A percentile compares a stretch with the other conserved stretches of the same genome.
Evolutionary conservation across 2,888 invertebrate species (phyloP).

Genomic region (Crossocerus cetratus): DNA sequence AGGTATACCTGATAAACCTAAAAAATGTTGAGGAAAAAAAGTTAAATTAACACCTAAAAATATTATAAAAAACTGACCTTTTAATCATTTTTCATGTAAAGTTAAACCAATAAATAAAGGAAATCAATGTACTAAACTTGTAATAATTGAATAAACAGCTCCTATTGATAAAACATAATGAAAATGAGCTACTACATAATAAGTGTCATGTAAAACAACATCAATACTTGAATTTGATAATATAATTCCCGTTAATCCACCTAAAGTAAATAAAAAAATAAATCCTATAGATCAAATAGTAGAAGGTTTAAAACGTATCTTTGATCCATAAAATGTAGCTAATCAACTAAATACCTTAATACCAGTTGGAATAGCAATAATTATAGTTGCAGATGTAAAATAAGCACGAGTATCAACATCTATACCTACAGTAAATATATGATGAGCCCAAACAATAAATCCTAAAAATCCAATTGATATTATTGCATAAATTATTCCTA

Average conservation of each 20-base stretch:
- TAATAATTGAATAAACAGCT: conserved; percentile 25
- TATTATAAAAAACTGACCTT: conserved; percentile 62
- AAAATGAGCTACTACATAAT: conserved; percentile 69
- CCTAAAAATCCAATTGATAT: conserved; percentile 88
- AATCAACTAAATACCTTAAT: conserved; percentile 86
- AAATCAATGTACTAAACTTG: conserved; percentile 28
- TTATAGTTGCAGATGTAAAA: conserved; percentile 90
- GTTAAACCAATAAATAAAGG: conserved; percentile 19
- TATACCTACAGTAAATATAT: conserved; percentile 91
- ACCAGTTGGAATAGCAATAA: conserved; percentile 91
- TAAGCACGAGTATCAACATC: conserved; percentile 91
- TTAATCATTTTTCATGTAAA: conserved; percentile 16
- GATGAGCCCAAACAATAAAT: conserved; percentile 91
- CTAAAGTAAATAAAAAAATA: conserved; percentile 33
- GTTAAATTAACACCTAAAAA: conserved; percentile 21
- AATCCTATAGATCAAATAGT: conserved; percentile 77
- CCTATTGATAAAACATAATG: conserved; percentile 37
- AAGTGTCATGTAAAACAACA: conserved; percentile 43
- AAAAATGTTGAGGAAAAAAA: conserved; percentile 33
- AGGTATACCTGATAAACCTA: conserved; percentile 26
- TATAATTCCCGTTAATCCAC: conserved; percentile 22
- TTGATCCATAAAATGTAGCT: conserved; percentile 67
- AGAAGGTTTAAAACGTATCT: conserved; percentile 80
- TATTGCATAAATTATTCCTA: conserved; percentile 92
- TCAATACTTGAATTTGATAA: conserved; percentile 31